Evolutionary conservation across 2,113 vertebrate species (phyloP).

Genomic region (Pedetes capensis): DNA sequence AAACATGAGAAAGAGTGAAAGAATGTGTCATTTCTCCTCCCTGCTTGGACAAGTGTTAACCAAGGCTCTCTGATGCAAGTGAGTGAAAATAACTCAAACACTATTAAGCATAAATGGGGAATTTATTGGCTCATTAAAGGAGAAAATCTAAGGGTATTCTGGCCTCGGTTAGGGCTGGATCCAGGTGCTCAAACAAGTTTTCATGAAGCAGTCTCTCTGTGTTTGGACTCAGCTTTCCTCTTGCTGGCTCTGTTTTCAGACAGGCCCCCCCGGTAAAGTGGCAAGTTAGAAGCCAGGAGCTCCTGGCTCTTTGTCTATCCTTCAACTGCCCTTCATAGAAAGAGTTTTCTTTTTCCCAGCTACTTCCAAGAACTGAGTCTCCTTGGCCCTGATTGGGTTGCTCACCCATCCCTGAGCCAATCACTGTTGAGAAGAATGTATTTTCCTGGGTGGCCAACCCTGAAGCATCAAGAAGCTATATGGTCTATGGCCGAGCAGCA

Average conservation of each 20-base stretch:
- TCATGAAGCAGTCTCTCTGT: background rate
- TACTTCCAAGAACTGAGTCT: background rate
- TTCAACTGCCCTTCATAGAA: background rate
- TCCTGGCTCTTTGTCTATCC: background rate
- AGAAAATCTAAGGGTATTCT: background rate
- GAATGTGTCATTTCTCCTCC: background rate
- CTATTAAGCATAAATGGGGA: background rate
- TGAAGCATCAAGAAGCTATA: background rate
- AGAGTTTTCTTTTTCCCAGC: background rate
- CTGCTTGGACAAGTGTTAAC: background rate
- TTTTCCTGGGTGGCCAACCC: background rate
- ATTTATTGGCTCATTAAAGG: conserved; percentile 15
- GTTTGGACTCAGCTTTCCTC: background rate
- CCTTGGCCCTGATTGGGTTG: background rate
- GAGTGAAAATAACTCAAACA: conserved; percentile 9
- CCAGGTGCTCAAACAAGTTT: conserved; percentile 20
- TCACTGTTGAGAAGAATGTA: background rate
- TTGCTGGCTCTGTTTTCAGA: background rate
- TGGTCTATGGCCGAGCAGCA: background rate
- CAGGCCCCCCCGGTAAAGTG: background rate
- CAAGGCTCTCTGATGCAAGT: background rate
- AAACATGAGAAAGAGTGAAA: conserved; percentile 10
- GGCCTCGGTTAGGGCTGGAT: background rate
- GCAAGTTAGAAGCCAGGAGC: background rate
- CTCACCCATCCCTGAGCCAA: background rate